phyloP scores from a whole-genome alignment of 1,140 invertebrate species.

The Acromyrmex charruanus region DNA sequence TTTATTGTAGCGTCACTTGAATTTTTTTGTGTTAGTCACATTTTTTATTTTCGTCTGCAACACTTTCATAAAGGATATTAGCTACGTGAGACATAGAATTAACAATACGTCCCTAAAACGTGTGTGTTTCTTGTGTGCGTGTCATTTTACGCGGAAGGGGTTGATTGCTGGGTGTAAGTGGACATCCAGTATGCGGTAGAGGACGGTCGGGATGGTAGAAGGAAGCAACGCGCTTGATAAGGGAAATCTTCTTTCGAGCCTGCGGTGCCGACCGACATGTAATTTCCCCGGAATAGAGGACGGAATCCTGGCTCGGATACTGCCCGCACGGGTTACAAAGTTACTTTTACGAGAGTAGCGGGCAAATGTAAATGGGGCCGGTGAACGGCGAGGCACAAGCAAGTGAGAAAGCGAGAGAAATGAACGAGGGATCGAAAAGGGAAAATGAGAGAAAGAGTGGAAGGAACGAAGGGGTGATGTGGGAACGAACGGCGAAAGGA shows the following conservation, averaged over 20 bases:
- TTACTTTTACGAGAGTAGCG: constrained; percentile 82
- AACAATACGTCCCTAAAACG: constrained; percentile 57
- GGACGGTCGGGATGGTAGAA: constrained; percentile 11
- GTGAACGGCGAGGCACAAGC: constrained; percentile 47
- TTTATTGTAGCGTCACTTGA: neutral
- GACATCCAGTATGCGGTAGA: constrained; percentile 53
- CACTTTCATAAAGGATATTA: neutral
- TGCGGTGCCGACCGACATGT: constrained; percentile 72
- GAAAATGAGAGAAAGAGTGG: constrained; percentile 66
- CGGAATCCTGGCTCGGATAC: constrained; percentile 71
- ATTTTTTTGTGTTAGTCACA: neutral
- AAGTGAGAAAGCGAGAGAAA: constrained; percentile 47
- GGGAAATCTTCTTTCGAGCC: constrained; percentile 74
- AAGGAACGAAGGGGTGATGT: constrained; percentile 60
- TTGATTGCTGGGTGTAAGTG: constrained; percentile 56
- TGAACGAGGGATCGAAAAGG: constrained; percentile 49
- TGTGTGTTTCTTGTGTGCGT: constrained; percentile 46
- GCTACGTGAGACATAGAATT: constrained; percentile 58
- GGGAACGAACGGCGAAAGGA: constrained; percentile 16
- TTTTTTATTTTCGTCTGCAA: constrained; percentile 12
- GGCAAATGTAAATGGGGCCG: constrained; percentile 82
- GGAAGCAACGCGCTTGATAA: constrained; percentile 71
- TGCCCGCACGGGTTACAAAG: constrained; percentile 79
- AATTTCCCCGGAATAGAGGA: constrained; percentile 77
- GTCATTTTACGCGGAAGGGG: constrained; percentile 27